A percentile compares a stretch with the other conserved stretches of the same genome.
Conservation (phyloP, 2,797 vertebrate genomes). For the Pristis pectinata region DNA sequence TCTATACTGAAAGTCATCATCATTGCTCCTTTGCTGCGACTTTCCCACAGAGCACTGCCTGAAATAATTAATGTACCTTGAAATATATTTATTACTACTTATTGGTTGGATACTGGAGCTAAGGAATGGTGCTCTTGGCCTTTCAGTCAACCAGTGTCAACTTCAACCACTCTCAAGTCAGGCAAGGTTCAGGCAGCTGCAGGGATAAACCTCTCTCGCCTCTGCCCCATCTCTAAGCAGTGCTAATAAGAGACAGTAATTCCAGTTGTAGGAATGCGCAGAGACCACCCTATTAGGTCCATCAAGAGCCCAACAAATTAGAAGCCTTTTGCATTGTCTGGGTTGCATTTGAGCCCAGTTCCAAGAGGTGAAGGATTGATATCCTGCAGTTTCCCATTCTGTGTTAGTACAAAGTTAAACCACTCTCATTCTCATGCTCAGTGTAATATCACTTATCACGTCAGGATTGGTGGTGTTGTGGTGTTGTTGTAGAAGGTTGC, state of each 20-base stretch:
- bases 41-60: background rate
- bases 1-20: background rate
- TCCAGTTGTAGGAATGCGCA: background rate
- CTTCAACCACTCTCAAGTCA: background rate
- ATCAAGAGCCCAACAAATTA: background rate
- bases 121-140: background rate
- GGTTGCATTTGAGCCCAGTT: background rate
- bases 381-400: background rate
- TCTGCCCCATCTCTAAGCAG: background rate
- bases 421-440: background rate
- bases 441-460: background rate
- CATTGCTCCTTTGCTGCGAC: background rate
- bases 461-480: too few relatives aligned
- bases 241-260: background rate
- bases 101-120: background rate
- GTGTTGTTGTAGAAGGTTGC: too few relatives aligned
- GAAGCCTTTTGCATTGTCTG: background rate
- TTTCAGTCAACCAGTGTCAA: slow-evolving; percentile 10
- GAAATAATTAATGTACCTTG: background rate
- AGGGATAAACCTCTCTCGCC: background rate
- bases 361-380: background rate
- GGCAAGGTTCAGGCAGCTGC: background rate
- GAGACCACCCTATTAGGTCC: background rate
- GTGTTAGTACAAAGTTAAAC: background rate
- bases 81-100: background rate